These are phyloP conservation scores for Melanotaenia duboulayi DNA, from an alignment of 2,113 vertebrate genomes.

Conservation along the genomic window DNA sequence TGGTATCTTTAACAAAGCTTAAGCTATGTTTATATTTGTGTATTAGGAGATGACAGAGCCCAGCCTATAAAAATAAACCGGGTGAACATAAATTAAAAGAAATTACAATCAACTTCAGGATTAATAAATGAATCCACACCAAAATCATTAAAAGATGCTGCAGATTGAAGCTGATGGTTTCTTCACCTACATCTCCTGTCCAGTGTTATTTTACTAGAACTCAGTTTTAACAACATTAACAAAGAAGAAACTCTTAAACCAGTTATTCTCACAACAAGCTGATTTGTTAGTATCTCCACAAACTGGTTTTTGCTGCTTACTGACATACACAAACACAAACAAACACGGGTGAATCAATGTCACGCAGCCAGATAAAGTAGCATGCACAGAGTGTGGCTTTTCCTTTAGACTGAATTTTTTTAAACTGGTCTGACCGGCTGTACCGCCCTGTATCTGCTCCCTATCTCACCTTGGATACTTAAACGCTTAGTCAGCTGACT, in stretches of 20 bases:
- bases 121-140: no score
- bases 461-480: constrained; percentile 21
- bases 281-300: constrained; percentile 40
- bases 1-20: no score
- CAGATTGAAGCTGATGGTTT: no score
- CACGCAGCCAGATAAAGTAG: constrained; percentile 31
- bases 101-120: no score
- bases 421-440: constrained; percentile 47
- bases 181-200: no score
- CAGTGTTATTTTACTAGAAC: no score
- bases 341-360: neutral
- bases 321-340: neutral
- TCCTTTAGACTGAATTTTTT: constrained; percentile 35
- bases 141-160: no score
- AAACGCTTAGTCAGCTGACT: constrained; percentile 28
- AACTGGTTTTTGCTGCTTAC: constrained; percentile 32
- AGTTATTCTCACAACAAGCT: constrained; percentile 16
- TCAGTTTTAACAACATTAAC: no score
- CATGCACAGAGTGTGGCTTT: neutral
- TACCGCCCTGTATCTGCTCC: constrained; percentile 4
- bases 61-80: no score
- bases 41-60: no score
- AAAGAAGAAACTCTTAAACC: constrained; percentile 7
- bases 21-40: no score
- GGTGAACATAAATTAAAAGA: no score